These are phyloP conservation scores for Thermophis baileyi DNA, from an alignment of 2,113 vertebrate genomes.

Conservation along the genomic window DNA sequence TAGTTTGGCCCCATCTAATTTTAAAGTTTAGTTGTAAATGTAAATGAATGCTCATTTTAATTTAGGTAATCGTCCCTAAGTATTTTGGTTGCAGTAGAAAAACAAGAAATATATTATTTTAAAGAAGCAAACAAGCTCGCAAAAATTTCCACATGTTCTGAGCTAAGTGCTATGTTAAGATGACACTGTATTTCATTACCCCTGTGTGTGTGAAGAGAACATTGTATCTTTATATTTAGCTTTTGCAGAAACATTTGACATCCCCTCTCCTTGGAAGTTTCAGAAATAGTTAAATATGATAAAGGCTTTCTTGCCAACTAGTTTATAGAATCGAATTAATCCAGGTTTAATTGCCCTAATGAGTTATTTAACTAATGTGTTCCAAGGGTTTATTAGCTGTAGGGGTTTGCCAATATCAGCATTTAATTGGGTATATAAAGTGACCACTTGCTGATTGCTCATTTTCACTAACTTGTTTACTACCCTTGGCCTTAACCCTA, in stretches of 20 bases:
- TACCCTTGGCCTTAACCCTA: neutral
- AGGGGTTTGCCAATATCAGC: neutral
- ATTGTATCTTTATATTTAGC: neutral
- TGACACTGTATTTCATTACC: neutral
- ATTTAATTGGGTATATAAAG: conserved; percentile 3
- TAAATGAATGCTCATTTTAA: neutral
- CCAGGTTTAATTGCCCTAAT: accelerated
- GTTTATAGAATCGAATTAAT: neutral
- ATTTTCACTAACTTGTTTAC: neutral
- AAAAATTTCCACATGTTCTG: neutral
- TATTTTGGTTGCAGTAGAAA: neutral
- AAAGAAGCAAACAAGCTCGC: neutral
- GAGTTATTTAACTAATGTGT: neutral
- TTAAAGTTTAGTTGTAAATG: neutral
- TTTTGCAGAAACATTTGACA: neutral
- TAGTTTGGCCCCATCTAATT: neutral
- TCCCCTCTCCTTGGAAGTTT: neutral
- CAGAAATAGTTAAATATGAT: neutral
- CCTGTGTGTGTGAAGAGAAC: accelerated
- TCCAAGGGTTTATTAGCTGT: neutral
- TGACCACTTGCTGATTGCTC: accelerated
- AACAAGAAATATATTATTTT: neutral
- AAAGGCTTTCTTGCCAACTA: neutral
- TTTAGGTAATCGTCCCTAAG: neutral
- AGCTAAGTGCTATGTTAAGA: neutral